Conservation (phyloP, 92 coral and sea anemone genomes). For the Heteractis magnifica region DNA sequence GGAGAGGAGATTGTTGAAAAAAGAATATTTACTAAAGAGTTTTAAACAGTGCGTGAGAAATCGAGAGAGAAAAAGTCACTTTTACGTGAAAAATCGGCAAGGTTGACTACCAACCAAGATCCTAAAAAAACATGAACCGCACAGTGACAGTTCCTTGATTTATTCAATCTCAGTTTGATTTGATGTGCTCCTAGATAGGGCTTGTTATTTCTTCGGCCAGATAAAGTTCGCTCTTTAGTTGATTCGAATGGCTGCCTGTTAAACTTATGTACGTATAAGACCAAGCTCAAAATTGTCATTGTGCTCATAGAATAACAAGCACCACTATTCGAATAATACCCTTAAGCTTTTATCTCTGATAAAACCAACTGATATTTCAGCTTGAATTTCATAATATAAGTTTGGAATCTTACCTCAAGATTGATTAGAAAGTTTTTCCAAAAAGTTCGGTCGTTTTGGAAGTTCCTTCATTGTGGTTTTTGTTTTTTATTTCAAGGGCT, state of each 20-base stretch:
- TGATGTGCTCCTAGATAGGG: slow-evolving; percentile 23
- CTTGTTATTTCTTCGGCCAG: slow-evolving; percentile 16
- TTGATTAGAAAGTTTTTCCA: slow-evolving; percentile 67
- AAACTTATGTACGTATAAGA: slow-evolving; percentile 14
- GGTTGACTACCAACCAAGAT: background rate
- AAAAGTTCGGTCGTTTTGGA: slow-evolving; percentile 48
- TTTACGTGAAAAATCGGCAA: background rate
- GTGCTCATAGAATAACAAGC: slow-evolving; percentile 49
- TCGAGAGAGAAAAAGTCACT: background rate
- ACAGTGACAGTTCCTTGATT: slow-evolving; percentile 20
- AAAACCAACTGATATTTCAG: slow-evolving; percentile 70
- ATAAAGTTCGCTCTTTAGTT: slow-evolving; percentile 18
- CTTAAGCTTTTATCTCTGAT: slow-evolving; percentile 57
- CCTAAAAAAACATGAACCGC: slow-evolving; percentile 29
- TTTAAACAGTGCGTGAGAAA: background rate
- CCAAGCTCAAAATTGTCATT: slow-evolving; percentile 33
- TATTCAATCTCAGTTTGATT: slow-evolving; percentile 26
- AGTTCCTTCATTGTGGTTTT: slow-evolving; percentile 29
- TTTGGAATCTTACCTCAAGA: slow-evolving; percentile 64
- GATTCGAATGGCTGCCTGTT: slow-evolving; percentile 13
- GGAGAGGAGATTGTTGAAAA: background rate
- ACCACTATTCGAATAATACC: slow-evolving; percentile 38
- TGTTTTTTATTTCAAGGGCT: slow-evolving; percentile 31
- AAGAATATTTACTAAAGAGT: background rate
- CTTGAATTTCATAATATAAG: slow-evolving; percentile 80